These are phyloP conservation scores for Perccottus glenii DNA, from an alignment of 2,113 vertebrate species.

Conservation along the genomic window DNA sequence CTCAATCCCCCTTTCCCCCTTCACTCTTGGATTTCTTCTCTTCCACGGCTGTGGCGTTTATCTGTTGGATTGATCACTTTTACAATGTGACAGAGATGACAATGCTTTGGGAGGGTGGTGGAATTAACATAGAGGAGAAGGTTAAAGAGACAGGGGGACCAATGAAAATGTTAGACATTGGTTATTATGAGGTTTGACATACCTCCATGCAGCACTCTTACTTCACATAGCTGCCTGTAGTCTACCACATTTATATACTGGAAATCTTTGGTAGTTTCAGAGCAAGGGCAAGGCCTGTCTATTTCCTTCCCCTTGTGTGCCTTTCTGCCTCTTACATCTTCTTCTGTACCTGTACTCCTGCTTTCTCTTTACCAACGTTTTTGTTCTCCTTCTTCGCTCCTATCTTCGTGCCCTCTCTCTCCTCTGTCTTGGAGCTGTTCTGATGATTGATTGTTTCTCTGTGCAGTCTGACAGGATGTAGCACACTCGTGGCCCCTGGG, in stretches of 20 bases:
- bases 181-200: conserved; percentile 88
- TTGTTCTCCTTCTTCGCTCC: conserved; percentile 54
- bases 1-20: conserved; percentile 57
- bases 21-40: conserved; percentile 3
- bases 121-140: conserved; percentile 63
- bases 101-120: conserved; percentile 51
- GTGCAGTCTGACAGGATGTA: conserved; percentile 87
- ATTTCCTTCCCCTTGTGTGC: conserved; percentile 71
- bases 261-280: conserved; percentile 52
- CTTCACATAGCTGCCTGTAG: conserved; percentile 29
- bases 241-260: conserved; percentile 83
- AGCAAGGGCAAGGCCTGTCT: conserved; percentile 68
- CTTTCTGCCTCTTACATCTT: conserved; percentile 22
- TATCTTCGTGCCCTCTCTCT: conserved; percentile 55
- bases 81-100: conserved; percentile 46
- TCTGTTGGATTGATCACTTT: conserved; percentile 59
- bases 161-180: conserved; percentile 63
- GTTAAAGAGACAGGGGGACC: conserved; percentile 46
- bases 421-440: conserved; percentile 74
- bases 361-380: conserved; percentile 30
- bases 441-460: conserved; percentile 97
- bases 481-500: conserved; percentile 89
- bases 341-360: conserved; percentile 20
- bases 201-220: conserved; percentile 65
- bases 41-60: conserved; percentile 49